These are phyloP conservation scores for Ameiurus melas DNA, from an alignment of 2,113 vertebrate species.

Conservation along the genomic window DNA sequence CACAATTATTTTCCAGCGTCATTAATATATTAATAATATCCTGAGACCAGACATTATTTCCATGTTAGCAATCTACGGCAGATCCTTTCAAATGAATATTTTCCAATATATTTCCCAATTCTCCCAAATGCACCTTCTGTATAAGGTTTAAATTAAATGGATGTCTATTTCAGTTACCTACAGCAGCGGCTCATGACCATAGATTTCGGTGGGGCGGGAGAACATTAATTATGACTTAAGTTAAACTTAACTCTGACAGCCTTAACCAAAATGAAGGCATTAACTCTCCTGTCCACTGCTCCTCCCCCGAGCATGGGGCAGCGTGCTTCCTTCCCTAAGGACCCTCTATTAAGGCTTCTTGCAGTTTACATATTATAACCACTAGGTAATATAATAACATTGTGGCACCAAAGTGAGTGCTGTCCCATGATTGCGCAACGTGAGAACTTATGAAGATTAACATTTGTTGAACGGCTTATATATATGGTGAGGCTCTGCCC, in stretches of 20 bases:
- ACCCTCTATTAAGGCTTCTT: not conserved
- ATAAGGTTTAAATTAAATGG: not conserved
- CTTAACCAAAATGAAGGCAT: not conserved
- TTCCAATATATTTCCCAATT: not conserved
- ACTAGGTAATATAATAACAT: not conserved
- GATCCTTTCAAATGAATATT: not conserved
- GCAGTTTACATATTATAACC: not conserved
- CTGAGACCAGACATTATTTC: constrained; percentile 66
- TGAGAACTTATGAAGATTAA: not conserved
- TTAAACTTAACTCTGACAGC: not conserved
- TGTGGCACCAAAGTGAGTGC: not conserved
- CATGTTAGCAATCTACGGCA: not conserved
- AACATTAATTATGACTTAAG: not conserved
- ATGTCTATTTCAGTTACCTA: not conserved
- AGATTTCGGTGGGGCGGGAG: not conserved
- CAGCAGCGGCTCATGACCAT: not conserved
- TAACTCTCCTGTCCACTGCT: not conserved
- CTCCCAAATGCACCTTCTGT: not conserved
- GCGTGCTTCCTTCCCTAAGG: not conserved
- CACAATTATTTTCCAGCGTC: not conserved
- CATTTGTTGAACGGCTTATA: not conserved
- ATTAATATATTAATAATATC: constrained; percentile 57
- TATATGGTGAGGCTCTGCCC: not conserved
- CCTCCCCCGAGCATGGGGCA: not conserved
- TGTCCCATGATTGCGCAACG: not conserved